phyloP scores from a whole-genome alignment of 2,888 invertebrate genomes.

The Eucera pruinosa region DNA sequence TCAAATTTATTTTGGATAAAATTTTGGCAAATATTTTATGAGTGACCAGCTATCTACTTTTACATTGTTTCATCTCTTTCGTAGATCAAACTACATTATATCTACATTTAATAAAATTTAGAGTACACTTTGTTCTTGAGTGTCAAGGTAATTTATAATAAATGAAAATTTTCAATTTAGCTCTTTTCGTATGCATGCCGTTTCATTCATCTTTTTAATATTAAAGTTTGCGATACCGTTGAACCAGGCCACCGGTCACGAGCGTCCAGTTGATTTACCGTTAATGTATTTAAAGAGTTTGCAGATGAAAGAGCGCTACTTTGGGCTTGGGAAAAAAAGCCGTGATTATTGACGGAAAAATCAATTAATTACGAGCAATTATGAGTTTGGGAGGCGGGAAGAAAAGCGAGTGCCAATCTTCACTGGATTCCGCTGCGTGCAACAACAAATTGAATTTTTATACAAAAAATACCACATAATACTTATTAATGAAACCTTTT shows the following conservation, averaged over 20 bases:
- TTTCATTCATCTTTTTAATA: background rate
- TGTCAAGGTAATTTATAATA: background rate
- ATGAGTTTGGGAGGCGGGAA: no score
- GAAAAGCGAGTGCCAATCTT: background rate
- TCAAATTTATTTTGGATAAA: background rate
- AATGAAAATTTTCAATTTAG: background rate
- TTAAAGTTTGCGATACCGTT: background rate
- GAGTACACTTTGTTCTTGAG: background rate
- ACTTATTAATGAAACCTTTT: no score
- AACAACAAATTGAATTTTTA: constrained; percentile 3
- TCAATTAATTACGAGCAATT: constrained; percentile 10
- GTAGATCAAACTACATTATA: background rate
- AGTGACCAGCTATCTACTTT: background rate
- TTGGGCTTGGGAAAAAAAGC: background rate
- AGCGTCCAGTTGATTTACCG: background rate
- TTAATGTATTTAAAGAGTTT: constrained; percentile 16
- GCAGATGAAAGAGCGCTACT: background rate
- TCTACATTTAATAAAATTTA: background rate
- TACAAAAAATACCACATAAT: no score
- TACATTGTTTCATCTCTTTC: background rate
- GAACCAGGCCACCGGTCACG: background rate
- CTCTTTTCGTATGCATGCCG: background rate
- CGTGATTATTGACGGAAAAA: background rate
- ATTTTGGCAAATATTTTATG: background rate
- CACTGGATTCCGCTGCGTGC: background rate